Base-by-base conservation (phyloP, 2,888 invertebrate genomes). In the Sisyra nigra region DNA sequence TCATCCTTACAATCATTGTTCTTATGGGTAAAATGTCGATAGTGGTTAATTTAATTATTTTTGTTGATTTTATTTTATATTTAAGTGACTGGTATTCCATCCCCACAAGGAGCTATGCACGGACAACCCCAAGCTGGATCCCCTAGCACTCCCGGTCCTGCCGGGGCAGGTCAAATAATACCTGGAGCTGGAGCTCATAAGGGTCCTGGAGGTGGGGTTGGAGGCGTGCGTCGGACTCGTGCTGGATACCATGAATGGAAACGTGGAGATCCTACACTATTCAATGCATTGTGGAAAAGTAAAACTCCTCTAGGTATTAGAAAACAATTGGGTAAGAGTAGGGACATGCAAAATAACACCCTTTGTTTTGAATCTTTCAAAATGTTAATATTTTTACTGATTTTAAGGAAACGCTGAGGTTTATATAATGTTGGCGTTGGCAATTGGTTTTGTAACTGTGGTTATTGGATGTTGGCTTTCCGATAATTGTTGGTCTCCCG, bases 401-500 rank as follows among this genome's bases (percentile, higher is more conserved):
- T 33, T 52, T 54, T n/a, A 66, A 76, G 80, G 80, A 47, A 79
- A 80, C 64, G 80, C 80, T 36, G 79, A 80, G 61, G 75, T 79
- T 52, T 80, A 80, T 66, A 80, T 80, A 63, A 76, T 80, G 60
- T 60, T 80, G 54, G 80, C 80, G 32, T 65, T 80, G 49, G 66
- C 79, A 54, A 80, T 80, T 58, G 80, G 80, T 40, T 69, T 79
- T 56, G 71, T 79, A 54, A 80, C 80, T 10, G 79, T 80, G 45
- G 77, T 80, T 52, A 76, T 80, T 53, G 80, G 80, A 52, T 80
- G 80, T 63, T 80, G 80, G 80, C 66, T 80, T 45, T 78, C 78
- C 31, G 80, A 80, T 71, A 80, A 80, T 66, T 80, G 80, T 61
- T 80, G 80, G 80, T 79, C 80, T 44, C 79, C 80, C 50, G 80